phyloP scores from a whole-genome alignment of 2,113 vertebrate genomes.

The Ancistrus triradiatus region DNA sequence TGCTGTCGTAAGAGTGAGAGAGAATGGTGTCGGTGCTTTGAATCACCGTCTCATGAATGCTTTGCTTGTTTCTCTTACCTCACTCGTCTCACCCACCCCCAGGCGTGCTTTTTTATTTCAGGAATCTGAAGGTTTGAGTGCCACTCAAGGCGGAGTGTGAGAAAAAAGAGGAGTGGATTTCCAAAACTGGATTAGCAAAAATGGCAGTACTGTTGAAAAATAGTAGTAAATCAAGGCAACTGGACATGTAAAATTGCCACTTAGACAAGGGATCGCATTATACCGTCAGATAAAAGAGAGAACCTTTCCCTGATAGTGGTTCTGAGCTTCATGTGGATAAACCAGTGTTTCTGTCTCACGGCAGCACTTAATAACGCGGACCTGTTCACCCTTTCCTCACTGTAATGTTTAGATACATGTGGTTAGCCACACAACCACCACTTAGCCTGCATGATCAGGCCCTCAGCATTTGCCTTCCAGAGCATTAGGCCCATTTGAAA shows the following conservation, averaged over 20 bases:
- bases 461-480: too few relatives aligned
- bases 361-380: too few relatives aligned
- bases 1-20: slow-evolving; percentile 59
- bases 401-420: too few relatives aligned
- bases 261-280: too few relatives aligned
- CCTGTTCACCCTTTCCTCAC: too few relatives aligned
- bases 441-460: too few relatives aligned
- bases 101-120: slow-evolving; percentile 67
- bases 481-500: too few relatives aligned
- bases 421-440: too few relatives aligned
- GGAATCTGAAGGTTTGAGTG: slow-evolving; percentile 51
- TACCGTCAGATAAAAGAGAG: too few relatives aligned
- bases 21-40: slow-evolving; percentile 62
- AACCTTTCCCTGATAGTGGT: too few relatives aligned
- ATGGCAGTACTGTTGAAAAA: neutral
- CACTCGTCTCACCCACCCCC: slow-evolving; percentile 66
- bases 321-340: too few relatives aligned
- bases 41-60: slow-evolving; percentile 71
- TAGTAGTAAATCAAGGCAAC: neutral
- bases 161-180: slow-evolving; percentile 58
- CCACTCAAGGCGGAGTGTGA: slow-evolving; percentile 16
- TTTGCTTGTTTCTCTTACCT: slow-evolving; percentile 69
- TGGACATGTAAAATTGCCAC: neutral
- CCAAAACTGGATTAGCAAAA: slow-evolving; percentile 33
- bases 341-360: too few relatives aligned